A percentile compares a stretch with the other conserved stretches of the same genome.
These are phyloP conservation scores for Acanthosepion lycidas DNA, from an alignment of 2,888 invertebrate species.

Conservation along the genomic window DNA sequence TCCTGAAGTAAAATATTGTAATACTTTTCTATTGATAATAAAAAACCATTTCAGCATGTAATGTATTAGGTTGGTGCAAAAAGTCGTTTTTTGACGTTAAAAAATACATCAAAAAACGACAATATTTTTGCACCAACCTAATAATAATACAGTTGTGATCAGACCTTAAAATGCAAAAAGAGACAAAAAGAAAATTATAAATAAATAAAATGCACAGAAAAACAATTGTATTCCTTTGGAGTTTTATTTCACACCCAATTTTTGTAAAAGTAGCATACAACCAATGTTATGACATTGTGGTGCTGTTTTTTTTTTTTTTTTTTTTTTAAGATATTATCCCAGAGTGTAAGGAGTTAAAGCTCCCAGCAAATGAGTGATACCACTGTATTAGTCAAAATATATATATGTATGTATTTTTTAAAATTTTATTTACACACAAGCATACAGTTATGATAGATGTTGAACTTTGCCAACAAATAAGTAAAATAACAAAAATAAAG, in stretches of 20 bases:
- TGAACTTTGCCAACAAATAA: background rate
- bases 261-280: background rate
- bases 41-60: too few species aligned
- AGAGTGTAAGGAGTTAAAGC: background rate
- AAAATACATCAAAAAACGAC: too few species aligned
- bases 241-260: slow-evolving; percentile 33
- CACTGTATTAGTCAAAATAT: slow-evolving; percentile 12
- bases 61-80: too few species aligned
- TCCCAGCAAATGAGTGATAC: background rate
- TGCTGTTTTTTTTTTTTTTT: background rate
- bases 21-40: too few species aligned
- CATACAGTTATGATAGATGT: background rate
- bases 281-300: background rate
- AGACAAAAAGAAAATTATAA: background rate
- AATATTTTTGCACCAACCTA: too few species aligned
- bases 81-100: too few species aligned
- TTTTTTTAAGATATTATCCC: background rate
- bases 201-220: slow-evolving; percentile 2
- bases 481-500: background rate
- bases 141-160: too few species aligned
- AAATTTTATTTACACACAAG: background rate
- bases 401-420: background rate
- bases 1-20: too few species aligned
- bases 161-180: too few species aligned
- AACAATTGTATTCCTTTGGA: background rate